A percentile compares a stretch with the other conserved stretches of the same genome.
Evolutionary conservation across 1,140 invertebrate species (phyloP).

Genomic region (Harlomillsia oculata): DNA sequence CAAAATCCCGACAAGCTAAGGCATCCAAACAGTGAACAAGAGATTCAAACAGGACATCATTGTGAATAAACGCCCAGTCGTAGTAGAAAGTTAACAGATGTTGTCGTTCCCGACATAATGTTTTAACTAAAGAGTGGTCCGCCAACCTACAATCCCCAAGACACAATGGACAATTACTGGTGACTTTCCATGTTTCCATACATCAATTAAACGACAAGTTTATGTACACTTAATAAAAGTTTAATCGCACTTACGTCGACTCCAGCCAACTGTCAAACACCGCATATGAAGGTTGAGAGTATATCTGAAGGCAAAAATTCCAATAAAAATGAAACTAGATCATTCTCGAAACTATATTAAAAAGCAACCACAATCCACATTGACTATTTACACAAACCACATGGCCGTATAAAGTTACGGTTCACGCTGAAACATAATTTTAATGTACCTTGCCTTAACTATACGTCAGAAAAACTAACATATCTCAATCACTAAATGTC

Average conservation of each 20-base stretch:
- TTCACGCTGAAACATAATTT: too few species aligned
- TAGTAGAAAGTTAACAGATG: constrained; percentile 22
- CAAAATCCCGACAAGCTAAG: constrained; percentile 24
- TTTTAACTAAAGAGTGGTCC: constrained; percentile 18
- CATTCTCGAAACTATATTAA: too few species aligned
- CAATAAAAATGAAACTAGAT: neutral
- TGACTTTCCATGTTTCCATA: neutral
- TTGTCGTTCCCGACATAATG: neutral
- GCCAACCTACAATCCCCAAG: too few species aligned
- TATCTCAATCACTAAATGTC: too few species aligned
- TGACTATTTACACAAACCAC: too few species aligned
- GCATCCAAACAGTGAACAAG: constrained; percentile 24
- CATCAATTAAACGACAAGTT: neutral
- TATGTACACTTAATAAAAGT: constrained; percentile 1
- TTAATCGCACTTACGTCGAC: constrained; percentile 14
- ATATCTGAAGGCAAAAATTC: constrained; percentile 15
- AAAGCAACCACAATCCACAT: too few species aligned
- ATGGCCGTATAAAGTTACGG: too few species aligned
- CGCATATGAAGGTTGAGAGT: constrained; percentile 25
- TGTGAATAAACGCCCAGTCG: constrained; percentile 32
- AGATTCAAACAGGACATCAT: constrained; percentile 24
- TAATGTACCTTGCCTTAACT: too few species aligned
- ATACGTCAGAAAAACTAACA: too few species aligned
- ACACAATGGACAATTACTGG: neutral
- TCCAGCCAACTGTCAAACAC: constrained; percentile 27